phyloP scores from a whole-genome alignment of 2,113 vertebrate genomes.

The Malurus elegans region DNA sequence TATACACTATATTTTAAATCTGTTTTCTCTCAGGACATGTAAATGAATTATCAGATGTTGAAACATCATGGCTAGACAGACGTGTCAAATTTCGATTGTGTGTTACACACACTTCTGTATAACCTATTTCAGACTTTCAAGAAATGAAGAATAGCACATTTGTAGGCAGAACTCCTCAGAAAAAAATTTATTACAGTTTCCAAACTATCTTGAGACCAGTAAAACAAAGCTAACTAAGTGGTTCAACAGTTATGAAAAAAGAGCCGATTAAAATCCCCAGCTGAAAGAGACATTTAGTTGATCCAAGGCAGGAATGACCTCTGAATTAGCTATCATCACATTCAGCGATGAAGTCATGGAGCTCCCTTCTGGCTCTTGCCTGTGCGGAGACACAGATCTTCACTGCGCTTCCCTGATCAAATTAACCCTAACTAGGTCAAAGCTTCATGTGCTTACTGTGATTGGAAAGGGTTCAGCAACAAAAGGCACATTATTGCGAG shows the following conservation, averaged over 20 bases:
- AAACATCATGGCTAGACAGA: conserved; percentile 50
- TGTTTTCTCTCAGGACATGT: conserved; percentile 38
- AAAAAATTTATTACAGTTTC: conserved; percentile 70
- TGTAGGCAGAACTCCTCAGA: conserved; percentile 46
- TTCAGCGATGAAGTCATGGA: conserved; percentile 54
- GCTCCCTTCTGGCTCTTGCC: conserved; percentile 39
- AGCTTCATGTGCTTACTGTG: neutral
- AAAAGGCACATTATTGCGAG: conserved; percentile 44
- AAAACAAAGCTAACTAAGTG: conserved; percentile 67
- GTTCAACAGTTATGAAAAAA: conserved; percentile 69
- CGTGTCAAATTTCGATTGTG: conserved; percentile 47
- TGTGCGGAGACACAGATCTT: neutral
- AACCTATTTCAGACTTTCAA: conserved; percentile 68
- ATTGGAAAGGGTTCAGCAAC: conserved; percentile 35
- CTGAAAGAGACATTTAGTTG: conserved; percentile 71
- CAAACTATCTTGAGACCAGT: conserved; percentile 64
- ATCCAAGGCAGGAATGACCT: conserved; percentile 62
- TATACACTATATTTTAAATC: conserved; percentile 17
- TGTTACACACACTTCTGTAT: conserved; percentile 53
- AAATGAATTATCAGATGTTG: conserved; percentile 68
- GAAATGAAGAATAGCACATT: conserved; percentile 44
- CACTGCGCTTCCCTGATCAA: neutral
- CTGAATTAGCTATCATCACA: conserved; percentile 63
- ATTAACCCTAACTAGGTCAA: conserved; percentile 31
- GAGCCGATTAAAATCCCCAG: conserved; percentile 62